Evolutionary conservation across 1,140 invertebrate genomes (phyloP), one percentile per base, ranked within the genome.

Genomic region (Penaeus japonicus): DNA sequence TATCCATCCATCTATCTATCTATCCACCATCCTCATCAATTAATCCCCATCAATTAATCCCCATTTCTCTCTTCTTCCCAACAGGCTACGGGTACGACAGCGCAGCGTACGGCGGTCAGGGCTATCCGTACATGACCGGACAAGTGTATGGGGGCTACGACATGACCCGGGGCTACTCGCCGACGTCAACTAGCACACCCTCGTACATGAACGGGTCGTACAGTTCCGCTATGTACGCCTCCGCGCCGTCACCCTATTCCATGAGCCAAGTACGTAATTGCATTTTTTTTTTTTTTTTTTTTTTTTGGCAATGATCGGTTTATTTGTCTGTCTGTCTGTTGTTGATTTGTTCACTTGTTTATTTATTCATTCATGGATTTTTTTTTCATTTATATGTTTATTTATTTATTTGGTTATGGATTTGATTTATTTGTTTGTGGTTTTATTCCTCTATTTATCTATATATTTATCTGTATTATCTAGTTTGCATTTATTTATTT

Each of bases 181-280:
- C 93, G 91, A 95, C 94, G 1, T 91, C 93, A 4, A 91, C 93
- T 32, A 92, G 80, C 57, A 87, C 90, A 2, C 88, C 90, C 0
- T 90, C 93, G 12, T 98, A 98, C 93, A 97, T 98, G 95, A 98
- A 97, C 93, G 96, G 96, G 32, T 92, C 92, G 4, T 92, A 93
- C 70, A 92, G 91, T 75, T 94, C 93, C 91, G 93, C 96, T 91
- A 93, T 96, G 93, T 94, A 96, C 93, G 92, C 93, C 65, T 93
- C 93, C 18, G 93, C 93, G 91, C 92, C 93, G 4, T 92, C 92
- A 18, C 92, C 93, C 7, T 92, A 92, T 80, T 91, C 92, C 85
- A 92, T 92, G 92, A 91, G 57, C 91, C 93, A 78, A 92, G 91
- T 39, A 59, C 35, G 87, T 84, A 0, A n/a, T 2, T 47, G 84